phyloP scores from a whole-genome alignment of 2,888 invertebrate species.

The Drosophila buzzatii region DNA sequence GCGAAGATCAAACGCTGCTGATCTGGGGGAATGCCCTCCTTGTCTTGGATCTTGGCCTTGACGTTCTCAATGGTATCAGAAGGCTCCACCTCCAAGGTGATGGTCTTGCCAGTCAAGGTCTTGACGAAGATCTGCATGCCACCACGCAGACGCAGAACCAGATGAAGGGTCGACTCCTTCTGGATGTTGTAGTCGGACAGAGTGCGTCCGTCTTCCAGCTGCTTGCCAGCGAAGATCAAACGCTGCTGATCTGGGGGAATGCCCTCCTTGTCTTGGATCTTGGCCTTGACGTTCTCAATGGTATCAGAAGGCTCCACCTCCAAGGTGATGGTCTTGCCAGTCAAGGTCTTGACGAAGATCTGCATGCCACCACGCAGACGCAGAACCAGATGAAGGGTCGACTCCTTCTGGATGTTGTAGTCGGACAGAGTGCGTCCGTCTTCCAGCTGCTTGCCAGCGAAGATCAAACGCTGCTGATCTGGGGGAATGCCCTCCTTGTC shows the following conservation, averaged over 20 bases:
- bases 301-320: constrained; percentile 43
- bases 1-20: constrained; percentile 52
- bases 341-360: constrained; percentile 51
- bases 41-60: constrained; percentile 45
- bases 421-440: constrained; percentile 48
- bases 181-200: constrained; percentile 47
- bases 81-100: constrained; percentile 48
- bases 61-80: constrained; percentile 45
- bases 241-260: constrained; percentile 54
- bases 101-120: constrained; percentile 48
- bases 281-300: constrained; percentile 45
- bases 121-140: constrained; percentile 46
- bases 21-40: constrained; percentile 49
- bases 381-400: background rate
- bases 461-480: constrained; percentile 53
- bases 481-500: constrained; percentile 51
- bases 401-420: constrained; percentile 52
- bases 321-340: constrained; percentile 48
- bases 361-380: constrained; percentile 45
- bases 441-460: constrained; percentile 46
- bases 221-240: constrained; percentile 49
- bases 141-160: constrained; percentile 50
- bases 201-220: constrained; percentile 46
- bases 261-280: constrained; percentile 49
- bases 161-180: constrained; percentile 46